Base-by-base conservation (phyloP, 2,113 vertebrate species). In the Ammodytes dubius region DNA sequence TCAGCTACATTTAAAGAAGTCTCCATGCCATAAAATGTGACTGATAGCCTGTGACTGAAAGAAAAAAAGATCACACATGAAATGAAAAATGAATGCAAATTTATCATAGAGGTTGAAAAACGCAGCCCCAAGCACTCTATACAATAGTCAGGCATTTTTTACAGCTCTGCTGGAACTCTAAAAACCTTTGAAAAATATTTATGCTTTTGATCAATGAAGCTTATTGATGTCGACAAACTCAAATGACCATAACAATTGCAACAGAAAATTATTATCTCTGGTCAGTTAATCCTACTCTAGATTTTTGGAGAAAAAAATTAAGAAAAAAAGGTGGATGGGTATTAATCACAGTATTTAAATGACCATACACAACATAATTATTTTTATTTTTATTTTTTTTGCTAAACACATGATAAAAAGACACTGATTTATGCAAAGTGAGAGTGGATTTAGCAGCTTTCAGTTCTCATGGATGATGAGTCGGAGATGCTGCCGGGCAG, bases 401-500 rank as follows among this genome's bases (percentile, higher is more conserved):
- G 17, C 3, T 40, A 42, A 64, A 58, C 4, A 42, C 7, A 42
- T 8, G 46, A 45, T 42, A 52, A 13, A 56, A 69, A 77, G 2
- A 43, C 4, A 43, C 6, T 14, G n/a, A 74, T 27, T 39, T 5
- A 27, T 70, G 19, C 61, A 73, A 27, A 74, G 58, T 70, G 71
- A 53, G 13, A 74, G 70, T 5, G 13, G 49, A 60, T 77, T 78
- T 13, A 46, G 6, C 61, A 81, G 27, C 60, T 81, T 50, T 70
- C 42, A 74, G 37, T 5, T 63, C 52, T 61, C 3, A 45, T n/a
- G 59, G 42, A 70, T 61, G 57, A 39, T 50, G 61, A 84, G 65
- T 63, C 82, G 60, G 39, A 82, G 54, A 58, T 58, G 72, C 78
- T 63, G 59, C 61, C 66, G 42, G 47, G 42, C 77, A 66, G 46